A percentile compares a stretch with the other conserved stretches of the same genome.
phyloP scores from a whole-genome alignment of 2,888 invertebrate genomes.

The Ellobium chinense region DNA sequence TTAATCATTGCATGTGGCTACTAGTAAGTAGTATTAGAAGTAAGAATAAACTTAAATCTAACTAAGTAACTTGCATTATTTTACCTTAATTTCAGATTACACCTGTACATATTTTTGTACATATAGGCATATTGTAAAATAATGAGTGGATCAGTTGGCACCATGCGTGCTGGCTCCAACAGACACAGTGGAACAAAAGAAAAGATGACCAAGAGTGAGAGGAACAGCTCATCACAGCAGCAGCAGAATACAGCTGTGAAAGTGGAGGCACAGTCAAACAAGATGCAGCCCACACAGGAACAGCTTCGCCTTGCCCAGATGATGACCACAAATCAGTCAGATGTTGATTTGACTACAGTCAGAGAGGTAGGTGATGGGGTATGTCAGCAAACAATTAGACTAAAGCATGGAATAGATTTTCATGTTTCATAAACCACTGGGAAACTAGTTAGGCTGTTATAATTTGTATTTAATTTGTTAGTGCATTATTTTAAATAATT shows the following conservation, averaged over 20 bases:
- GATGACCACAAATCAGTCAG: slow-evolving; percentile 83
- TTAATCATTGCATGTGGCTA: not conserved
- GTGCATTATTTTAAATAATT: no score
- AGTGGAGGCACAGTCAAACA: slow-evolving; percentile 62
- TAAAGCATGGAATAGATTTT: no score
- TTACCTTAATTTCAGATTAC: slow-evolving; percentile 49
- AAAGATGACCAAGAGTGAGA: slow-evolving; percentile 61
- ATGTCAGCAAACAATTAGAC: not conserved
- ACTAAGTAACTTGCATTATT: no score
- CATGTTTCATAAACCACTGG: no score
- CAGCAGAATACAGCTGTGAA: slow-evolving; percentile 67
- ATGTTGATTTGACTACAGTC: slow-evolving; percentile 81
- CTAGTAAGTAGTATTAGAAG: not conserved
- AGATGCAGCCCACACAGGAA: slow-evolving; percentile 87
- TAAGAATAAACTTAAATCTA: no score
- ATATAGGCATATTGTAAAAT: slow-evolving; percentile 75
- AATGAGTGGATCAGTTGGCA: slow-evolving; percentile 76
- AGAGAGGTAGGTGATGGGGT: slow-evolving; percentile 22
- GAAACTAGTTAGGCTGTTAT: no score
- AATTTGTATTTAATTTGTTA: no score
- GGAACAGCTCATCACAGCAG: slow-evolving; percentile 57
- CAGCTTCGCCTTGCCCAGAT: slow-evolving; percentile 92
- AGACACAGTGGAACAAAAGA: slow-evolving; percentile 64
- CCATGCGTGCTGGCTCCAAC: slow-evolving; percentile 71
- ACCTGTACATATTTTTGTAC: slow-evolving; percentile 68